A percentile compares a stretch with the other conserved stretches of the same genome.
phyloP scores from a whole-genome alignment of 2,797 vertebrate species.

The Xerus rutilus region DNA sequence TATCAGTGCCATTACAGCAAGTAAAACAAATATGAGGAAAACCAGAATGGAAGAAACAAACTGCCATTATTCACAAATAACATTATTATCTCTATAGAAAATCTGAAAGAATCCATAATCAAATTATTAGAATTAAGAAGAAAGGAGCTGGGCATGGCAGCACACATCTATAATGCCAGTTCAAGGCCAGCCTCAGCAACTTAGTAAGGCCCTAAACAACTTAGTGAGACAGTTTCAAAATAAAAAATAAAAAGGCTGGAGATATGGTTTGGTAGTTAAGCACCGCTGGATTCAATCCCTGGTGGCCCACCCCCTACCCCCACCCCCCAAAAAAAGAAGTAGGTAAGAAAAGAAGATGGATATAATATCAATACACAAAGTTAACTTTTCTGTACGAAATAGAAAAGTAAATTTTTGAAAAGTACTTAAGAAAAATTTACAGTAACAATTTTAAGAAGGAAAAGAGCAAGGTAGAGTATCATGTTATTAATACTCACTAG shows the following conservation, averaged over 20 bases:
- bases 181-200: background rate
- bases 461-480: background rate
- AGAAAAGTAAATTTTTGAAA: slow-evolving; percentile 26
- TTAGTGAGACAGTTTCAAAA: background rate
- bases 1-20: background rate
- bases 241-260: background rate
- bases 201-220: too few relatives aligned
- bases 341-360: background rate
- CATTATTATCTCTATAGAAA: background rate
- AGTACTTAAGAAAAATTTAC: background rate
- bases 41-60: background rate
- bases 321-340: background rate
- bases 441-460: slow-evolving; percentile 13
- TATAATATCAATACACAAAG: slow-evolving; percentile 29
- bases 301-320: background rate
- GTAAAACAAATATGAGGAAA: slow-evolving; percentile 2
- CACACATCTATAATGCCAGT: background rate
- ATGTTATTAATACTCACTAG: background rate
- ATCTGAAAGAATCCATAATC: slow-evolving; percentile 6
- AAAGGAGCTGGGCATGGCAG: background rate
- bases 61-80: slow-evolving; percentile 16
- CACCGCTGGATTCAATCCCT: background rate
- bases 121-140: slow-evolving; percentile 53
- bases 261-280: background rate
- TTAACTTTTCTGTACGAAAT: slow-evolving; percentile 13